These are phyloP conservation scores for Centrocercus urophasianus DNA, from an alignment of 2,113 vertebrate species.

Conservation along the genomic window DNA sequence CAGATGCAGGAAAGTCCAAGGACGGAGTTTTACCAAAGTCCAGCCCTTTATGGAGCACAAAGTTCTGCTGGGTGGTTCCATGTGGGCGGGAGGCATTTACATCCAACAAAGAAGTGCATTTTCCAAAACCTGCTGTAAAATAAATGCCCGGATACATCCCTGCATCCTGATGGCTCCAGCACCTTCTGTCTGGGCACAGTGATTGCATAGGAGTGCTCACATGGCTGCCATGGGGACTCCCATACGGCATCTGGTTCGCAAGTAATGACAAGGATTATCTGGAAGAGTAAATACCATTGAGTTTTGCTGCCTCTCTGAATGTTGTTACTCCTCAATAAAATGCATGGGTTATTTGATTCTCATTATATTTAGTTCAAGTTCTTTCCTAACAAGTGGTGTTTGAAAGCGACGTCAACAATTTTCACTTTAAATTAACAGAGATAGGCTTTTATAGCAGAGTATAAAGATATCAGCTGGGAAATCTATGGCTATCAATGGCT, in stretches of 20 bases:
- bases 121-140: neutral
- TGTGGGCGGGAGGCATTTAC: fast-evolving
- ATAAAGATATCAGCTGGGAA: conserved; percentile 79
- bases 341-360: conserved; percentile 51
- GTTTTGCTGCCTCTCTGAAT: conserved; percentile 57
- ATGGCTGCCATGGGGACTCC: neutral
- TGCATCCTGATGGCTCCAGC: fast-evolving
- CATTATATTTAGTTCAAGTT: conserved; percentile 64
- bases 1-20: neutral
- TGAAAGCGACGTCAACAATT: conserved; percentile 75
- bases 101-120: fast-evolving
- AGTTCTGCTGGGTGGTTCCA: fast-evolving
- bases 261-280: conserved; percentile 54
- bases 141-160: fast-evolving
- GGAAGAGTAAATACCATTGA: conserved; percentile 49
- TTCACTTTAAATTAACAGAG: conserved; percentile 76
- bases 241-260: neutral
- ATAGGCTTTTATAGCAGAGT: conserved; percentile 79
- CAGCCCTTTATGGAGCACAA: conserved; percentile 1
- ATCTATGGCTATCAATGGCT: conserved; percentile 59
- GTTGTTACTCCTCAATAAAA: conserved; percentile 71
- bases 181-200: neutral
- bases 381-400: conserved; percentile 72
- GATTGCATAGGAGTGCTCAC: fast-evolving
- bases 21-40: conserved; percentile 29